Evolutionary conservation across 2,888 invertebrate species (phyloP).

Genomic region (Metacarcinus magister): DNA sequence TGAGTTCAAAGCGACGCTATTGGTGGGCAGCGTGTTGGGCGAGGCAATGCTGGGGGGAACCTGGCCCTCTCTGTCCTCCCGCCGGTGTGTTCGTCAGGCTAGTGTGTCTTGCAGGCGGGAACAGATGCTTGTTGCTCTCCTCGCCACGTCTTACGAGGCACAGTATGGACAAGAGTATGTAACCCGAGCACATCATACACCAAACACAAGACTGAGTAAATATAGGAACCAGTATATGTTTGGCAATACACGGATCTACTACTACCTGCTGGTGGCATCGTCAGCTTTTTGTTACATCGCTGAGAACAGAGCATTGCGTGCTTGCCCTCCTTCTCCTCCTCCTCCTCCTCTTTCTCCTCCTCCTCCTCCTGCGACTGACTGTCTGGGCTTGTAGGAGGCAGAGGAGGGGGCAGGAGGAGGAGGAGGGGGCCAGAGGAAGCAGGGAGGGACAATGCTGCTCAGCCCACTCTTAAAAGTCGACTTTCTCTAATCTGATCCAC

Average conservation of each 20-base stretch:
- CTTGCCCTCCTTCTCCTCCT: slow-evolving; percentile 18
- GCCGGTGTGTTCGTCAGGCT: neutral
- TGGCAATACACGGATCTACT: slow-evolving; percentile 16
- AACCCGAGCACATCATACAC: neutral
- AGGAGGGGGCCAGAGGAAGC: too few relatives aligned
- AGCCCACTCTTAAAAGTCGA: slow-evolving; percentile 49
- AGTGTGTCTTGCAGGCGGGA: neutral
- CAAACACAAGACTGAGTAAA: neutral
- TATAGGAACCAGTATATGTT: neutral
- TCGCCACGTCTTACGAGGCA: neutral
- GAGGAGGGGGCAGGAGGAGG: neutral
- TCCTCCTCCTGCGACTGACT: neutral
- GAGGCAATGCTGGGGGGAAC: neutral
- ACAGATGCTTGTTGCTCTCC: neutral
- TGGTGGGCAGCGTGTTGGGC: neutral
- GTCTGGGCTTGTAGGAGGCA: neutral
- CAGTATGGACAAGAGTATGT: neutral
- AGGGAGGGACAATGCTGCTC: slow-evolving; percentile 57
- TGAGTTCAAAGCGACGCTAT: neutral
- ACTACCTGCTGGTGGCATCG: neutral
- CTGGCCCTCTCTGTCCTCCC: neutral
- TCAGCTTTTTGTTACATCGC: slow-evolving; percentile 12
- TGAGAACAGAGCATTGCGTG: slow-evolving; percentile 6
- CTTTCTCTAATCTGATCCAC: slow-evolving; percentile 58
- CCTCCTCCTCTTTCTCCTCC: neutral